Conservation (phyloP, 2,113 vertebrate species). For the Labrus mixtus region DNA sequence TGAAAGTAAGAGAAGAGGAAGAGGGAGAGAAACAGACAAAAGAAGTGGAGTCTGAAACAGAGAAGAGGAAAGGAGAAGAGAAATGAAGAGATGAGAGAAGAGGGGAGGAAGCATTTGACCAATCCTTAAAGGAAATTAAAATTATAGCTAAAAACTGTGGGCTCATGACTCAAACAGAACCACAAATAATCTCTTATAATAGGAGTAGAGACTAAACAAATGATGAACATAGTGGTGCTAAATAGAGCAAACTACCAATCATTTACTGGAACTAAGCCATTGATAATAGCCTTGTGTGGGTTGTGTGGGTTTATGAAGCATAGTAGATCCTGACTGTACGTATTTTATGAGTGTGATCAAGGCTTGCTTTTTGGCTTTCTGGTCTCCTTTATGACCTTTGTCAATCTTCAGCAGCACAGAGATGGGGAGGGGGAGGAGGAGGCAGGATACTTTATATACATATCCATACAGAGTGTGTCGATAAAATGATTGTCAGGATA, state of each 20-base stretch:
- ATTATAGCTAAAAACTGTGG: too few species aligned
- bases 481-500: not conserved
- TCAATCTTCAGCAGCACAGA: too few species aligned
- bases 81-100: not conserved
- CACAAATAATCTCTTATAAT: too few species aligned
- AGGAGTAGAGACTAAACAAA: too few species aligned
- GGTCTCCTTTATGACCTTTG: not conserved
- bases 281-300: slow-evolving; percentile 8
- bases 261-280: slow-evolving; percentile 34
- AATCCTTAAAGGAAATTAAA: too few species aligned
- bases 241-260: slow-evolving; percentile 17
- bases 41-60: not conserved
- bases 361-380: slow-evolving; percentile 7
- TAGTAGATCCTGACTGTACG: slow-evolving; percentile 15
- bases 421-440: not conserved
- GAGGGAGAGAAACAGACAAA: not conserved
- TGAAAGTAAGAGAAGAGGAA: not conserved
- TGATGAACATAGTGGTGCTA: slow-evolving; percentile 31
- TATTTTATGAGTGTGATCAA: slow-evolving; percentile 13
- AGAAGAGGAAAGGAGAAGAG: too few species aligned
- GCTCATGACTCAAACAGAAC: too few species aligned
- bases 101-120: not conserved
- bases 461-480: not conserved
- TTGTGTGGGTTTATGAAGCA: slow-evolving; percentile 3
- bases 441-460: not conserved